Percentiles rank a stretch among this genome's conserved stretches.
Conservation (phyloP, 2,797 vertebrate genomes). For the Luscinia megarhynchos region DNA sequence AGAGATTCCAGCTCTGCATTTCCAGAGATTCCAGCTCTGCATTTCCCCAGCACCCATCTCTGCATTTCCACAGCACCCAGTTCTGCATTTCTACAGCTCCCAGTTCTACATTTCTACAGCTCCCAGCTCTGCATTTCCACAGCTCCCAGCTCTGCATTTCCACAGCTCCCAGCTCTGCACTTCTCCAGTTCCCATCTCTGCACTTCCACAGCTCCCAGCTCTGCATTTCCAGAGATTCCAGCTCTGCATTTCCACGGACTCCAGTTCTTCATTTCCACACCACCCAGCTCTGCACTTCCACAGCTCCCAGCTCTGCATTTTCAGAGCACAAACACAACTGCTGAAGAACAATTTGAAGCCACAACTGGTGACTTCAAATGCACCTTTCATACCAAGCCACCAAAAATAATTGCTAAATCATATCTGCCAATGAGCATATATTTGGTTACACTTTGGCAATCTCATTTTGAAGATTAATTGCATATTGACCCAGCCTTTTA, state of each 20-base stretch:
- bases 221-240: background rate
- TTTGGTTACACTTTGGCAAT: conserved; percentile 5
- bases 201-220: background rate
- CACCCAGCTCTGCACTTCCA: background rate
- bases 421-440: background rate
- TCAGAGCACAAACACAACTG: background rate
- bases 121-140: no score
- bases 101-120: background rate
- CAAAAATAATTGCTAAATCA: background rate
- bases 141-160: background rate
- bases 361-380: background rate
- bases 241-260: background rate
- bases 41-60: background rate
- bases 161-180: fast-evolving
- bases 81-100: fast-evolving
- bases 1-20: no score
- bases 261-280: background rate
- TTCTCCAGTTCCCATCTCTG: background rate
- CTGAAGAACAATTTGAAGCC: no score
- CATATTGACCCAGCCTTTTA: background rate
- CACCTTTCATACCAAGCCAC: background rate
- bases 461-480: background rate
- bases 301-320: background rate
- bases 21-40: background rate
- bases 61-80: no score